A percentile compares a stretch with the other conserved stretches of the same genome.
These are phyloP conservation scores for Montifringilla adamsi DNA, from an alignment of 2,113 vertebrate genomes.

Conservation along the genomic window DNA sequence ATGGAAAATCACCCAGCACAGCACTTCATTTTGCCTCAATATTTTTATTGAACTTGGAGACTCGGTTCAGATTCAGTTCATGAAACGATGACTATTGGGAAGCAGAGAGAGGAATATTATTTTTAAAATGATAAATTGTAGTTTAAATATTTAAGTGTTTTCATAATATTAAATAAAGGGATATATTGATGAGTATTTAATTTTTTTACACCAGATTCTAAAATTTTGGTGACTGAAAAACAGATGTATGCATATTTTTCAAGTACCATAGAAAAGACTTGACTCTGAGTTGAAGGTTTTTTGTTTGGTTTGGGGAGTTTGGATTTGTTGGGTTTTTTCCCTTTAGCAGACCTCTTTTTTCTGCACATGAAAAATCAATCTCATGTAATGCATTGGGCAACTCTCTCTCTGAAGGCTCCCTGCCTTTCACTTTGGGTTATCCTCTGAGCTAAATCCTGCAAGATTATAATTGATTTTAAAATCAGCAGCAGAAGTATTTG, in stretches of 20 bases:
- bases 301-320: neutral
- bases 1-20: neutral
- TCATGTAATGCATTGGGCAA: neutral
- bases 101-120: neutral
- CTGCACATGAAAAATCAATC: neutral
- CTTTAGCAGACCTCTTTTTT: neutral
- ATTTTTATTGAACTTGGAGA: neutral
- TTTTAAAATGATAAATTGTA: neutral
- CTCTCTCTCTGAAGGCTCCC: neutral
- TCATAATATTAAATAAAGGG: neutral
- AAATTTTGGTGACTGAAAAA: neutral
- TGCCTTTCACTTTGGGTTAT: conserved; percentile 47
- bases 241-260: neutral
- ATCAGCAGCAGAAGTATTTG: conserved; percentile 31
- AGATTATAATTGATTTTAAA: conserved; percentile 62
- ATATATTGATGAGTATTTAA: neutral
- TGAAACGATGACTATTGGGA: neutral
- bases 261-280: neutral
- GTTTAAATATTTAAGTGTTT: neutral
- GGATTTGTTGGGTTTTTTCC: neutral
- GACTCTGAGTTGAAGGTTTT: neutral
- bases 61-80: neutral
- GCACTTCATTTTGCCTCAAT: neutral
- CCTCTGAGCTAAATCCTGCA: conserved; percentile 22
- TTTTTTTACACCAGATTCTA: neutral